Base-by-base conservation (phyloP, 2,113 vertebrate genomes). In the Aphyosemion australe region DNA sequence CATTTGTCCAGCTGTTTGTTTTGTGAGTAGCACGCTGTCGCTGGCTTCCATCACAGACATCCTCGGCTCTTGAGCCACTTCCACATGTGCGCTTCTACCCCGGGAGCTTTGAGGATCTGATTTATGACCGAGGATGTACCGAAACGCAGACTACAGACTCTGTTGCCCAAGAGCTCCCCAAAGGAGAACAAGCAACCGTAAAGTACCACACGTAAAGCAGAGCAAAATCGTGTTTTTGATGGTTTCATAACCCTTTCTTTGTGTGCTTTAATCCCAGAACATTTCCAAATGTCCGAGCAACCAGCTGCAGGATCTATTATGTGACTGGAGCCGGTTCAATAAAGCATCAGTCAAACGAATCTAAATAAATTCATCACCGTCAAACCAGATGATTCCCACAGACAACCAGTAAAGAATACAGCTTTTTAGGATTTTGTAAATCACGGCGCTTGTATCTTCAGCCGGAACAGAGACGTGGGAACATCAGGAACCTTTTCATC, bases 91-190 rank as follows among this genome's bases (percentile, higher is more conserved):
- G 74, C 83, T 90, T 90, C 69, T 74, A 79, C 75, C 61, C 46
- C 47, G 19, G 48, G 34, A 78, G 59, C 65, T 85, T 72, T 57
- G 48, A 80, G 50, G 72, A 59, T 64, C 34, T 83, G 87, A 90
- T 88, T 90, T 84, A 90, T 82, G 49, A 34, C 43, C 12, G 47
- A 83, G 84, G 81, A 86, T 85, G 83, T 39, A 69, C 56, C 74
- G 59, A 66, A 80, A 48, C 15, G 43, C 32, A 20, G 55, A 72
- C 49, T 42, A 67, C 64, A 83, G 75, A 58, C 37, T 71, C 19
- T 61, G 49, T 59, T 60, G 46, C 57, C 63, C 53, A 46, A 73
- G 15, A 72, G 78, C 66, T 90, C 82, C 80, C 76, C 65, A 46
- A 64, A 43, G 70, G 18, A 42, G 37, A 62, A 26, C 18, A 51